These are phyloP conservation scores for Catalaphyllia jardinei DNA, from an alignment of 64 coral and sea anemone species.

Conservation along the genomic window DNA sequence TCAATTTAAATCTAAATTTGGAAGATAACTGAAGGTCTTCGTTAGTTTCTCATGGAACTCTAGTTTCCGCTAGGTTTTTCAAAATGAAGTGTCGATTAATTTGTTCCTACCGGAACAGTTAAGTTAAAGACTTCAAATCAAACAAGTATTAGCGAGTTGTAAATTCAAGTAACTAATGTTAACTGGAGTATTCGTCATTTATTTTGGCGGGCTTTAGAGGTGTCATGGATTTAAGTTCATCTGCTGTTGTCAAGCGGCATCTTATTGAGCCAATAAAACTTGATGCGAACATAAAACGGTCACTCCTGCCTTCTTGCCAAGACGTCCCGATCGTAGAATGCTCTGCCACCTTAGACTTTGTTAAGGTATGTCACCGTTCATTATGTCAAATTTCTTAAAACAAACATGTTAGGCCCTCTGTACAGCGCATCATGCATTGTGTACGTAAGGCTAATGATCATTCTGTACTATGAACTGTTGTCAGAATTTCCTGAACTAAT, in stretches of 20 bases:
- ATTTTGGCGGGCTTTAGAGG: constrained; percentile 33
- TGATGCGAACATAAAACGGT: constrained; percentile 72
- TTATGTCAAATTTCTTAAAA: not conserved
- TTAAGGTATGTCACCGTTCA: constrained; percentile 55
- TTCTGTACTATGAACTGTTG: no score
- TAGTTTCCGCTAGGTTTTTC: no score
- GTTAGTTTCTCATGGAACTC: no score
- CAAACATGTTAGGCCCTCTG: no score
- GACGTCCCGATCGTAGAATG: constrained; percentile 74
- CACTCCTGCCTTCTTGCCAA: constrained; percentile 61
- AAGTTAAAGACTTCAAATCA: not conserved
- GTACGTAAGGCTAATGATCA: no score
- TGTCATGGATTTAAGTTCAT: constrained; percentile 83
- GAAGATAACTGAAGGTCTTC: no score
- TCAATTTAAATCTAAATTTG: no score
- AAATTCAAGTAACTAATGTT: not conserved
- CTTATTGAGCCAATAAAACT: constrained; percentile 88
- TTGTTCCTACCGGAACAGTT: not conserved
- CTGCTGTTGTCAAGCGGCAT: constrained; percentile 72
- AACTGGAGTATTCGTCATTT: not conserved
- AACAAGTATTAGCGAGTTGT: no score
- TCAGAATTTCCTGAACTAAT: no score
- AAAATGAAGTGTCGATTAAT: no score
- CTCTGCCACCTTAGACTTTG: constrained; percentile 50
- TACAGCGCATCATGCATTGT: no score